Evolutionary conservation across 2,113 vertebrate species (phyloP).

Genomic region (Sebastes fasciatus): DNA sequence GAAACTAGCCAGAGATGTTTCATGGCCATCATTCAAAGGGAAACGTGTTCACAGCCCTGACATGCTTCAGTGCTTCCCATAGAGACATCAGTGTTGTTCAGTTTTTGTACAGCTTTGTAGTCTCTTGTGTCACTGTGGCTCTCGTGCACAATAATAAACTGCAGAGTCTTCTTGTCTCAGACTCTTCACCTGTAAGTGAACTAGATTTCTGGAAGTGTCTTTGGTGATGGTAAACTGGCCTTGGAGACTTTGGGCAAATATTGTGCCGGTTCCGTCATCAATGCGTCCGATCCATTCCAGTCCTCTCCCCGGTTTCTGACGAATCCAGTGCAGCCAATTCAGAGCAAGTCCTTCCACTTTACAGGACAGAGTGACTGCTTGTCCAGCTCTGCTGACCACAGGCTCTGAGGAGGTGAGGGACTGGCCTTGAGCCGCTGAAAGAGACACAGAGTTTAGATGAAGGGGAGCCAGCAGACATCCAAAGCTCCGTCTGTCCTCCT

Average conservation of each 20-base stretch:
- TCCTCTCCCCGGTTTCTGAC: constrained; percentile 38
- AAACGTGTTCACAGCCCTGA: constrained; percentile 4
- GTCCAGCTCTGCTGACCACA: constrained; percentile 28
- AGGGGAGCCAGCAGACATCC: neutral
- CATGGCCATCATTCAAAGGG: neutral
- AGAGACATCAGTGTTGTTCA: neutral
- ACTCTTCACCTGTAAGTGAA: constrained; percentile 30
- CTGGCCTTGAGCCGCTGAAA: constrained; percentile 38
- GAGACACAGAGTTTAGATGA: constrained; percentile 27
- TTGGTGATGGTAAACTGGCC: constrained; percentile 48
- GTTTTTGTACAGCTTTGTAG: constrained; percentile 17
- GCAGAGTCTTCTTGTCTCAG: constrained; percentile 37
- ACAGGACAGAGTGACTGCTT: constrained; percentile 26
- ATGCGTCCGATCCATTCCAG: constrained; percentile 30
- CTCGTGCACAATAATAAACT: constrained; percentile 36
- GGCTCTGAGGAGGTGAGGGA: constrained; percentile 44
- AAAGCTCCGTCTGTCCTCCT: neutral
- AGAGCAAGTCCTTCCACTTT: constrained; percentile 27
- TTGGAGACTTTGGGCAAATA: constrained; percentile 45
- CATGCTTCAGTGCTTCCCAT: constrained; percentile 13
- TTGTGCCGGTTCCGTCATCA: constrained; percentile 26
- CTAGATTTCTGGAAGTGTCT: constrained; percentile 31
- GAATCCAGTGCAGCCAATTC: constrained; percentile 44
- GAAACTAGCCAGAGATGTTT: neutral
- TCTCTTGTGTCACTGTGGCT: constrained; percentile 16